Base-by-base conservation (phyloP, 2,888 invertebrate species). In the Pogonocherus hispidulus region DNA sequence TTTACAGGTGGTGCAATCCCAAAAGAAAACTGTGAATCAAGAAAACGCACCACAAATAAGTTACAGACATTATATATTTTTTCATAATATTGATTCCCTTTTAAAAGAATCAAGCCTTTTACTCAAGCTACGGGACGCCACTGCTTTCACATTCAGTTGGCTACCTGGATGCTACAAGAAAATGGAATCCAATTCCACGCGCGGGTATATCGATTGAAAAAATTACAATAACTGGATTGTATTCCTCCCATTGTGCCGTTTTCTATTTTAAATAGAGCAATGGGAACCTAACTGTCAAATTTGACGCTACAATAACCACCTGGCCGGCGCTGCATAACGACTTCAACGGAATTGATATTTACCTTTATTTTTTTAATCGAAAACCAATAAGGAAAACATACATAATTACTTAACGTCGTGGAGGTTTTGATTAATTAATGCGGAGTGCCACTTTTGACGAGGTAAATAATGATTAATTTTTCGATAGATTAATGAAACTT, bases 251-350 rank as follows among this genome's bases (percentile, higher is more conserved):
- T 80, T 77, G 77, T 76, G 71, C 76, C 69, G 76, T 76, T 78
- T n/a, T 75, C 73, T 71, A 77, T 78, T 79, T 74, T 77, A 78
- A 78, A 75, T 72, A 75, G 74, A 76, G 77, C 76, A 78, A 78
- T 71, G 76, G 76, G 75, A 78, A 75, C 73, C 72, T 72, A 74
- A 73, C 75, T 77, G 78, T 74, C 77, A 74, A 75, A 78, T 77
- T 75, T 72, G 66, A 73, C 76, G 74, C 37, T 62, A 62, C 62
- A 37, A 51, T 41, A 62, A 51, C 46, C 76, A 76, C 73, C 76
- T 74, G 73, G 76, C 51, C 57, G 37, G 65, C 35, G 19, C 51
- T 9, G 16, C 37, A 49, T 62, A 62, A 51, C 46, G 51, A 32
- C 14, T 19, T 18, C 22, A 37, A 51, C 51, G 16, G 62, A 62